Conservation (phyloP, 2,888 invertebrate genomes). For the Anthrax anthrax region DNA sequence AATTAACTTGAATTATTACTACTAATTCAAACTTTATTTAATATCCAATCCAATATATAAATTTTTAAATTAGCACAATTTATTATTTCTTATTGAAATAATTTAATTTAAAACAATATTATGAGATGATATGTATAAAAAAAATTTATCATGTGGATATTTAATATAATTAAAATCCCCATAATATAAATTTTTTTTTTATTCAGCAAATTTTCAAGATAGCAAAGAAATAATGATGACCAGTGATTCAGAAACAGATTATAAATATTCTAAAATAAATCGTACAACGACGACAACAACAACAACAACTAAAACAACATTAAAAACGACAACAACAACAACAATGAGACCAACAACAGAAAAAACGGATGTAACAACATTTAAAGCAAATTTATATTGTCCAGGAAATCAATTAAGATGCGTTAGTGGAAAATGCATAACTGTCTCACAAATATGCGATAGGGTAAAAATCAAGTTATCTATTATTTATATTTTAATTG, state of each 20-base stretch:
- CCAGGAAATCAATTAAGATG: constrained; percentile 44
- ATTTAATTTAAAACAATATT: no score
- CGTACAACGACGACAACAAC: constrained; percentile 4
- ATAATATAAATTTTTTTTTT: no score
- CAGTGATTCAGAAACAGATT: constrained; percentile 38
- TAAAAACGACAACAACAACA: constrained; percentile 2
- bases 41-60: no score
- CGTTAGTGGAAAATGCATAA: constrained; percentile 49
- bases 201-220: constrained; percentile 39
- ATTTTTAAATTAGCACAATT: no score
- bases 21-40: no score
- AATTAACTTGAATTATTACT: no score
- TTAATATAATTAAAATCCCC: no score
- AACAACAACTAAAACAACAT: no score
- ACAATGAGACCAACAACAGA: constrained; percentile 8
- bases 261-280: constrained; percentile 24
- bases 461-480: constrained; percentile 19
- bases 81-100: no score
- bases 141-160: background rate
- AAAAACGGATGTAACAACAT: constrained; percentile 2
- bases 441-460: constrained; percentile 47
- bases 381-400: constrained; percentile 19
- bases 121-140: no score
- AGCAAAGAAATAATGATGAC: constrained; percentile 47
- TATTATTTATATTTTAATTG: no score